Base-by-base conservation (phyloP, 2,113 vertebrate genomes). In the Stomatorhinus ivindoensis region DNA sequence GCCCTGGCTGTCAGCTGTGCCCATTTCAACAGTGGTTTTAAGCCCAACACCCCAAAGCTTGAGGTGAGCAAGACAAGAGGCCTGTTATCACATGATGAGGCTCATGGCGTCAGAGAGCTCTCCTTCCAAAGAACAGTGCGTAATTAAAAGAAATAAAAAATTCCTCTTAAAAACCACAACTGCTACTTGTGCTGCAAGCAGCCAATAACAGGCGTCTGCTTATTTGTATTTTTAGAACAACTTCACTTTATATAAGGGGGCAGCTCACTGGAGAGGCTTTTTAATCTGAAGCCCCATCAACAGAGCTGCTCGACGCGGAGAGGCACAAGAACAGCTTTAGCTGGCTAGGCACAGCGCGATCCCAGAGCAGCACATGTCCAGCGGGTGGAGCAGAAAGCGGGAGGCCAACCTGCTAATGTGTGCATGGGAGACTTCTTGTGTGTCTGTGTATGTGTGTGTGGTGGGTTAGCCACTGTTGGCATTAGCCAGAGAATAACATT, bases 141-240 rank as follows among this genome's bases (percentile, higher is more conserved):
- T 48, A 47, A 46, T 48, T 27, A 51, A 55, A 35, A 53, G n/a
- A 58, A 55, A 83, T 46, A 1, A 19, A 50, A 50, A 24, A 58
- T 58, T 39, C 88, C 65, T 31, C 31, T 55, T 19, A 46, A 46
- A 42, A 58, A 83, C 11, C 88, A 89, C 88, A 84, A 61, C 10
- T 85, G 53, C 39, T 31, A 39, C 88, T 89, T 51, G 11, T 55
- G 5, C 80, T 89, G 88, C 35, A 61, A 89, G 55, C 88, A 85
- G 88, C 35, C 58, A 39, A 58, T 53, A 53, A 55, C 51, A n/a
- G 21, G 51, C 11, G 31, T 46, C 51, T 61, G 35, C 19, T n/a
- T 4, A n/a, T 50, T 44, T 58, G 21, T 47, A 83, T 55, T 55
- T 61, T 55, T 87, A 42, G 82, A 65, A 73, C 46, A 51, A 82